Evolutionary conservation across 2,113 vertebrate genomes (phyloP).

Genomic region (Eulacestoma nigropectus): DNA sequence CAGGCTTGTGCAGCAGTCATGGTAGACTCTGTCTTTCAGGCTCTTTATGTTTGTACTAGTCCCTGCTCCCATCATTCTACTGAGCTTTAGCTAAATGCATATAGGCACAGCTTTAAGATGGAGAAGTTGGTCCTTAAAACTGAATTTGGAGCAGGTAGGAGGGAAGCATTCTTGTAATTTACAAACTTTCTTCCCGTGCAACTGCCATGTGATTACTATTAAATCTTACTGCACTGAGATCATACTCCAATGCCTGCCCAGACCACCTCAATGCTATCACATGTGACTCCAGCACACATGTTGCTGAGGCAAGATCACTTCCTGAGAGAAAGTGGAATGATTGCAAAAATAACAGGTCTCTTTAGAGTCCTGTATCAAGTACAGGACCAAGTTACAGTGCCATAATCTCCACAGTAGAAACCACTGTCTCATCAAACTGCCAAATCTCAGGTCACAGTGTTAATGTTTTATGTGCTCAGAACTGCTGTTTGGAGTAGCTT

Average conservation of each 20-base stretch:
- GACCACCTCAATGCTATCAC: not conserved
- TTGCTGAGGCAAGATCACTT: not conserved
- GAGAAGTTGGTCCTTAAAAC: not conserved
- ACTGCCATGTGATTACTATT: not conserved
- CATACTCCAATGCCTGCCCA: not conserved
- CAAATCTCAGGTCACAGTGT: not conserved
- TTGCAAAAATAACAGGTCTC: not conserved
- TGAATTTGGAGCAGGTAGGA: not conserved
- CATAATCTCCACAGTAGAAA: not conserved
- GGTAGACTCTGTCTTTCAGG: not conserved
- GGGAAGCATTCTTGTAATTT: not conserved
- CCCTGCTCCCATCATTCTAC: not conserved
- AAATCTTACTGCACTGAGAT: not conserved
- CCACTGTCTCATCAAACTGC: not conserved
- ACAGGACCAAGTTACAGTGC: not conserved
- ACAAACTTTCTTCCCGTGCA: fast-evolving
- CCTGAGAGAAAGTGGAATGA: not conserved
- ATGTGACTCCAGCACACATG: not conserved
- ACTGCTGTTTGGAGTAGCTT: not conserved
- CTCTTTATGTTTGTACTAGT: not conserved
- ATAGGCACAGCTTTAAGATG: not conserved
- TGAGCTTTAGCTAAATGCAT: not conserved
- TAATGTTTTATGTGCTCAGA: not conserved
- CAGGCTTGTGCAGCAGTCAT: not conserved
- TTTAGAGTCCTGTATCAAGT: not conserved